Evolutionary conservation across 2,113 vertebrate genomes (phyloP), one percentile per base, ranked within the genome.

Genomic region (Naja naja): DNA sequence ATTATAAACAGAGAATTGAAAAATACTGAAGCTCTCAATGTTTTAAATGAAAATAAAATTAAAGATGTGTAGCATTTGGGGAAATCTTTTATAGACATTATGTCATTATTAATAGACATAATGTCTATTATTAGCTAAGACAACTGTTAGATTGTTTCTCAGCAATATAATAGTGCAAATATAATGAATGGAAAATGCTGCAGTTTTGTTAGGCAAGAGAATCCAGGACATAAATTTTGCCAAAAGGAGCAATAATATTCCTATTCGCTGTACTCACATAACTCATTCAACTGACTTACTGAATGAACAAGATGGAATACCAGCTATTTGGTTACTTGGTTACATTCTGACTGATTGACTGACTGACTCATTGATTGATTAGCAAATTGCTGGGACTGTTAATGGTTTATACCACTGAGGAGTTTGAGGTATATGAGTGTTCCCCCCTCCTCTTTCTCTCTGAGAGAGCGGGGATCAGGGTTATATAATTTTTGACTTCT

Each of bases 41-140:
- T 81, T 81, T 81, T 81, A 81, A 39, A 39, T 2, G 0, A 81
- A 81, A 81, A 81, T 39, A n/a, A 74, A 34, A 34, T 34, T 69
- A 69, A 74, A 74, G n/a, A 94, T 91, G 85, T 88, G 93, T 96
- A 92, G 81, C 53, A 93, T 96, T 96, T 97, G 95, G 93, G 93
- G 94, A 92, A 96, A 95, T 96, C 94, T 94, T 95, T 95, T 95
- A 95, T 93, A 96, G 95, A 96, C 93, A 95, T 39, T 96, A 94
- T 95, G 92, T 95, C 95, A 97, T 93, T 90, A 30, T 92, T 97
- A 49, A 49, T 1, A 49, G 47, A 49, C 47, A 9, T 49, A 49
- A 88, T 93, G 69, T 95, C 96, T 96, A 92, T 93, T 94, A 92
- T 97, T 96, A 94, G 95, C 20, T 20, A 90, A 69, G 30, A 20